phyloP scores from a whole-genome alignment of 2,113 vertebrate genomes.

The Heloderma charlesbogerti region DNA sequence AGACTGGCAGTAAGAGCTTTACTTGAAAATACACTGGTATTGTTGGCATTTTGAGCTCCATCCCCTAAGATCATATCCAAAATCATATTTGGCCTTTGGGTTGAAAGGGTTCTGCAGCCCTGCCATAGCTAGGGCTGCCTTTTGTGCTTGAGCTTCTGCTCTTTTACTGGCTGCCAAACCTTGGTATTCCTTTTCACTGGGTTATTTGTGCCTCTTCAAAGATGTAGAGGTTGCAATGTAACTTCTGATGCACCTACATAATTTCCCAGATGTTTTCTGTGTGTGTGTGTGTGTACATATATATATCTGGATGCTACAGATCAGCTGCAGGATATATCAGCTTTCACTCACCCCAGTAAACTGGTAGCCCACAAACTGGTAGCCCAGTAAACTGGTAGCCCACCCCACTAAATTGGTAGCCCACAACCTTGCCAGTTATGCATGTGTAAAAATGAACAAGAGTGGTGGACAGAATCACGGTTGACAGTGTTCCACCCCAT shows the following conservation, averaged over 20 bases:
- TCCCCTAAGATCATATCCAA: too few relatives aligned
- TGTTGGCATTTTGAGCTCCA: too few relatives aligned
- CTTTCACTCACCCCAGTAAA: neutral
- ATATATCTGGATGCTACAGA: neutral
- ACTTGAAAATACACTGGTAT: too few relatives aligned
- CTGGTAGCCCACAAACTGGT: too few relatives aligned
- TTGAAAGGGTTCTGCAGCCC: too few relatives aligned
- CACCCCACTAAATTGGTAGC: too few relatives aligned
- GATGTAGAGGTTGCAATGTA: neutral
- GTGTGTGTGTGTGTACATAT: too few relatives aligned
- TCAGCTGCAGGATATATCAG: neutral
- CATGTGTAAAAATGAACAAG: neutral
- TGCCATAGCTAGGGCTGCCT: too few relatives aligned
- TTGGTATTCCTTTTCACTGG: neutral
- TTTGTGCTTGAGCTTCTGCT: neutral
- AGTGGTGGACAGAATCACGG: neutral
- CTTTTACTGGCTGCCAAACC: neutral
- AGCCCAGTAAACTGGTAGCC: too few relatives aligned
- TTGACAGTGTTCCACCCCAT: neutral
- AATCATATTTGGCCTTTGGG: too few relatives aligned
- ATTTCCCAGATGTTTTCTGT: neutral
- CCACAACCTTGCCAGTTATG: neutral
- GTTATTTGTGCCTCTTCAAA: neutral
- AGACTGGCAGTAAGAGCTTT: too few relatives aligned
- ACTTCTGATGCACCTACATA: neutral